phyloP scores from a whole-genome alignment of 2,113 vertebrate species.

The Onychostruthus taczanowskii region DNA sequence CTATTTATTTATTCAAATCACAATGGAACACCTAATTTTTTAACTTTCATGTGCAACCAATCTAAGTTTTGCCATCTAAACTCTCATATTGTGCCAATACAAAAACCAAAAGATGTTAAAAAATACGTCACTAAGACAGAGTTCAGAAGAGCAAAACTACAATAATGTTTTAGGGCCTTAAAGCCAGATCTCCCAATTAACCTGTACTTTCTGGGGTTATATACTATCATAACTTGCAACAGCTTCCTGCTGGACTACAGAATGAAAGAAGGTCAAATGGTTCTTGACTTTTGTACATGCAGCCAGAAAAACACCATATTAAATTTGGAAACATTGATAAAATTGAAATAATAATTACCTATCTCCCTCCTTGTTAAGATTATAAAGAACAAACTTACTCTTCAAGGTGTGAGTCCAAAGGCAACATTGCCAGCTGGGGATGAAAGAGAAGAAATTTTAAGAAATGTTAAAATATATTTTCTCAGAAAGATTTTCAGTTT shows the following conservation, averaged over 20 bases:
- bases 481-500: neutral
- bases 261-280: neutral
- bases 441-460: neutral
- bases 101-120: neutral
- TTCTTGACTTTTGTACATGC: neutral
- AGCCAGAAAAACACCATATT: neutral
- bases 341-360: neutral
- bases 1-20: neutral
- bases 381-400: neutral
- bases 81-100: neutral
- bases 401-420: neutral
- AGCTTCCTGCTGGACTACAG: neutral
- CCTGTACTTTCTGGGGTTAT: neutral
- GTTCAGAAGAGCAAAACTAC: neutral
- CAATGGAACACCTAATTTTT: neutral
- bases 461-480: neutral
- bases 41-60: neutral
- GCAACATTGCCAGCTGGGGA: neutral
- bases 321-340: neutral
- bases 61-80: neutral
- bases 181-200: neutral
- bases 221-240: neutral
- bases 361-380: neutral
- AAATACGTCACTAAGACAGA: neutral
- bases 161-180: neutral